Conservation (phyloP, 2,113 vertebrate genomes). For the Microtus oregoni region DNA sequence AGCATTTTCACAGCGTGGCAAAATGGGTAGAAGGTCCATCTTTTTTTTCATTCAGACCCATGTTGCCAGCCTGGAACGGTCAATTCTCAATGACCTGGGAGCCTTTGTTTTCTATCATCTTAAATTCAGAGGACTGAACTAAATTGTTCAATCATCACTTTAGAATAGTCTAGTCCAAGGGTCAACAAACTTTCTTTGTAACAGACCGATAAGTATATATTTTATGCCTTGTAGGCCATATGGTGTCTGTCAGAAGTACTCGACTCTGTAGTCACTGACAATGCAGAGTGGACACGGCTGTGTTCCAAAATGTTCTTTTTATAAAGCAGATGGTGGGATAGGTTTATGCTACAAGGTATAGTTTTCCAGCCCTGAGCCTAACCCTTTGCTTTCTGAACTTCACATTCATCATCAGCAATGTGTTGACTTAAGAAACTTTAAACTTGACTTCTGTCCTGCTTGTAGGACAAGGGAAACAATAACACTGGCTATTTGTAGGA, state of each 20-base stretch:
- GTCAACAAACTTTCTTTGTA: constrained; percentile 34
- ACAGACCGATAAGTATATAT: neutral
- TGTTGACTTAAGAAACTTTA: constrained; percentile 15
- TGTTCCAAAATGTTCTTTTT: neutral
- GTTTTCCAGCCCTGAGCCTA: constrained; percentile 8
- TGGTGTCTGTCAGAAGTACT: constrained; percentile 15
- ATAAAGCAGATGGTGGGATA: constrained; percentile 21
- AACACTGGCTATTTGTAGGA: neutral
- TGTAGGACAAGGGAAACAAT: neutral
- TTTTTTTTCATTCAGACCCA: constrained; percentile 12
- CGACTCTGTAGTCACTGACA: constrained; percentile 22
- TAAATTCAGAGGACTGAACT: constrained; percentile 19
- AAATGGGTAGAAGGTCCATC: neutral
- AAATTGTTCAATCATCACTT: neutral
- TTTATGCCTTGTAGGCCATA: constrained; percentile 28
- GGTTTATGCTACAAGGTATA: constrained; percentile 2
- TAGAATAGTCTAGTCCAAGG: neutral
- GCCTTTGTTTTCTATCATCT: neutral
- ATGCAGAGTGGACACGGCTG: neutral
- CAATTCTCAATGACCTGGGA: neutral
- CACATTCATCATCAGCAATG: constrained; percentile 24
- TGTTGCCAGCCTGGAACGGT: neutral
- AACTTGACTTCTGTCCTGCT: neutral
- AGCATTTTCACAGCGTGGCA: neutral
- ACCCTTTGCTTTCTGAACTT: constrained; percentile 29